Evolutionary conservation across 2,888 invertebrate genomes (phyloP).

Genomic region (Chaetogeoica ovagalla): DNA sequence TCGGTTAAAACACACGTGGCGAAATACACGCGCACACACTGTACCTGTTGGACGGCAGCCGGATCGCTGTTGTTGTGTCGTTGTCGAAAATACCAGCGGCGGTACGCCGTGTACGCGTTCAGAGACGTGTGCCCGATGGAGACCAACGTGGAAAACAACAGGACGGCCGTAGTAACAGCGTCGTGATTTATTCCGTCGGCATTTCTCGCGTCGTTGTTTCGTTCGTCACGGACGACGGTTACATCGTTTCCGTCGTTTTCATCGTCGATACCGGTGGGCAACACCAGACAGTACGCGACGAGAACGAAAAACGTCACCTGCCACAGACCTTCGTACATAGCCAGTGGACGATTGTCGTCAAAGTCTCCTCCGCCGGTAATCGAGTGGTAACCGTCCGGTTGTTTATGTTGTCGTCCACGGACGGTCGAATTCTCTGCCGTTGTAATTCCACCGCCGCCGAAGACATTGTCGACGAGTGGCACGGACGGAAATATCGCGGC

Average conservation of each 20-base stretch:
- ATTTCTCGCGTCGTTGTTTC: background rate
- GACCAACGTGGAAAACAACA: background rate
- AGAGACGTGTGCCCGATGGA: slow-evolving; percentile 6
- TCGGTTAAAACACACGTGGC: background rate
- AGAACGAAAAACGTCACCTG: slow-evolving; percentile 85
- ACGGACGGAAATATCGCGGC: slow-evolving; percentile 6
- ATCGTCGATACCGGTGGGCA: background rate
- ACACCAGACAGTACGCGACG: slow-evolving; percentile 80
- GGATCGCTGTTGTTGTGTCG: background rate
- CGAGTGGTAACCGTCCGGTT: background rate
- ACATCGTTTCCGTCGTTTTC: background rate
- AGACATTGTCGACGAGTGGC: slow-evolving; percentile 14
- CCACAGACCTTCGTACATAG: slow-evolving; percentile 75
- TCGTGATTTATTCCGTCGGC: background rate
- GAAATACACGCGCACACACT: background rate
- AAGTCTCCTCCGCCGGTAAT: background rate
- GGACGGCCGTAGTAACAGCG: background rate
- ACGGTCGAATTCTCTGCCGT: background rate
- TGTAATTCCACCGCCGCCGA: background rate
- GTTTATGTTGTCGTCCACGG: background rate
- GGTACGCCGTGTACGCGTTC: background rate
- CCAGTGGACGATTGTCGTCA: slow-evolving; percentile 1
- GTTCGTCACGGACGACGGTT: background rate
- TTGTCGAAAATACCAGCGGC: background rate
- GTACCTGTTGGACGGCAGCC: slow-evolving; percentile 19